Evolutionary conservation across 2,797 vertebrate genomes (phyloP), one percentile per base, ranked within the genome.

Genomic region (Manis pentadactyla): DNA sequence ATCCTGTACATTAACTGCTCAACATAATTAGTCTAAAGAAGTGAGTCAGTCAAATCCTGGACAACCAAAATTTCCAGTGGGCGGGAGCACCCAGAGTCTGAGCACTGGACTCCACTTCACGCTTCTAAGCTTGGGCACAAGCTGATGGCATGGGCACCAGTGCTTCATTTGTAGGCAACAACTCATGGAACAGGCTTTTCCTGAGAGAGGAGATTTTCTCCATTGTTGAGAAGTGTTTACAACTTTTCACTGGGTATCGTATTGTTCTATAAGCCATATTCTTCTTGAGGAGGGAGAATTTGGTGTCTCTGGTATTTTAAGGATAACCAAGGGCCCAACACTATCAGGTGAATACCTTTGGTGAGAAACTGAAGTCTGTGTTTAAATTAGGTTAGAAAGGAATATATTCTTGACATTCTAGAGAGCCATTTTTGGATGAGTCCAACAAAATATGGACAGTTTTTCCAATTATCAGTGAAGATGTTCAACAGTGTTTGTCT

Each of bases 301-400:
- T 74, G 23, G 11, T 75, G 46, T 66, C n/a, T 23, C 25, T 77
- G 37, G 4, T 78, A 69, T 84, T 94, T 64, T 75, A 17, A 95
- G 27, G 51, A 59, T 74, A 90, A 84, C 77, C 51, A 92, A 55
- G 53, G 61, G 9, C 5, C 21, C 77, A 61, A 15, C 2, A 49
- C 5, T 59, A 23, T 84, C 18, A 73, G 17, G 77, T 46, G n/a
- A 87, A 66, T 55, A 4, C 29, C 39, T 79, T 87, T 84, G 59
- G 51, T 81, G 84, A 90, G 51, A 84, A 68, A 77, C 21, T 29
- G 17, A 73, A 83, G 23, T 51, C n/a, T 82, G 6, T 79, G 34
- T 78, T 93, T 73, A 91, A 95, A 68, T 77, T 37, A 90, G 12
- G 9, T 68, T 92, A 84, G 69, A 89, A 95, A 84, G 14, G 64